Base-by-base conservation (phyloP, 2,797 vertebrate genomes). In the Coregonus ussuriensis region DNA sequence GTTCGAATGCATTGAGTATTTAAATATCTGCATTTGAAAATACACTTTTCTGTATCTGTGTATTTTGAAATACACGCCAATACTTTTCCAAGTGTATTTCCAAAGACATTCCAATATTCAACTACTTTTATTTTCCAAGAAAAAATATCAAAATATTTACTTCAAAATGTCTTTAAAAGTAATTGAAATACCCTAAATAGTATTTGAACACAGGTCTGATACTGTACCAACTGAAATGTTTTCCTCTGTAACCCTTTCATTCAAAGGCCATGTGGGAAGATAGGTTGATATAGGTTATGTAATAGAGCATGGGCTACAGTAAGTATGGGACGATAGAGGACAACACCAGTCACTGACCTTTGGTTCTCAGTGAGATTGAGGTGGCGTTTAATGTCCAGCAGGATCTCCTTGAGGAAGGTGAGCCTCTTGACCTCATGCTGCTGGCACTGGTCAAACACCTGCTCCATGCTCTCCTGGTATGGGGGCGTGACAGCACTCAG, bases 401-500 rank as follows among this genome's bases (percentile, higher is more conserved):
- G 90, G 82, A 96, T 95, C 86, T 99, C 98, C 91, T 96, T 97
- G 76, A 99, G 94, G 93, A 99, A 99, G 87, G 93, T 96, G 89
- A 99, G 94, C 79, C 98, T 96, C 91, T 95, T 98, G 82, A 98
- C 96, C 89, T 99, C 98, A 6, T 99, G 97, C 88, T 99, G 98
- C 95, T 99, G 98, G 90, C 97, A 99, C 91, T 97, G 96, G 84
- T 98, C 97, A 0, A 99, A 99, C 91, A 99, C 97, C 89, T 96
- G 95, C 90, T 99, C 98, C 98, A 99, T 99, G 91, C 95, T 91
- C 90, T 99, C 98, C 83, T 96, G 97, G 92, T 99, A 99, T 92
- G 96, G 96, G 0, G 97, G 97, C 0, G 96, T 97, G 86, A 95
- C 96, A 85, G 96, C 97, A 83, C 94, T 96, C 85, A 99, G 93